Evolutionary conservation across 2,888 invertebrate species (phyloP), one percentile per base, ranked within the genome.

Genomic region (Drosophila quinaria): DNA sequence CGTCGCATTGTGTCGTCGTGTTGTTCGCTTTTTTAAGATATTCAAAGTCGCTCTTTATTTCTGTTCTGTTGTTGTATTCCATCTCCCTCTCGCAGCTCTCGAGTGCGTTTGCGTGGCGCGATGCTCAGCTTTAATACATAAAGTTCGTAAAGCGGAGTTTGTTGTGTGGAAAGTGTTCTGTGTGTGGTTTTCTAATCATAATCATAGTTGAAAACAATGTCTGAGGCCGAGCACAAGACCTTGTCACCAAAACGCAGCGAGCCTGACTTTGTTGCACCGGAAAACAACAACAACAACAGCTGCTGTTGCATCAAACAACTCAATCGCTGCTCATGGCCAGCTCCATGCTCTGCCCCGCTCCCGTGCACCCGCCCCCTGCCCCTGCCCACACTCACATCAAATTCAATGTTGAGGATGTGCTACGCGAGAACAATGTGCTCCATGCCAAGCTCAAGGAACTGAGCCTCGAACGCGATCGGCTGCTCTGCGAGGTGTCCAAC

Each of bases 401-500:
- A 29, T 63, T 76, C 50, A 92, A 81, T 70, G 78, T 92, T 10
- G 92, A 92, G 56, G 92, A 92, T 67, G 61, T 93, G 74, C 69
- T 92, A 46, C 87, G 86, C 25, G 92, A 92, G 67, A 93, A 92
- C 75, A 90, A 84, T 58, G 78, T 84, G 31, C 74, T 93, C 19
- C 91, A 91, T 9, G 90, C 91, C 56, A 91, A 91, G 67, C 73
- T 93, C 35, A 91, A 91, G 69, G 92, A 92, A 76, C 72, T 93
- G 37, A 87, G 90, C 56, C 52, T 81, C 1, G 92, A 93, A 59
- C 91, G 93, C 2, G 93, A 93, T 81, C 91, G 91, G 4, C 74
- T 93, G 63, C 75, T 93, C 15, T 92, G 93, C 61, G 92, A 93
- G 75, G 92, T 92, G 22, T 90, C 93, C 37, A 92, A 92, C 76